Percentiles rank a stretch among this genome's conserved stretches.
Conservation (phyloP, 2,113 vertebrate species). For the Vireo altiloquus region DNA sequence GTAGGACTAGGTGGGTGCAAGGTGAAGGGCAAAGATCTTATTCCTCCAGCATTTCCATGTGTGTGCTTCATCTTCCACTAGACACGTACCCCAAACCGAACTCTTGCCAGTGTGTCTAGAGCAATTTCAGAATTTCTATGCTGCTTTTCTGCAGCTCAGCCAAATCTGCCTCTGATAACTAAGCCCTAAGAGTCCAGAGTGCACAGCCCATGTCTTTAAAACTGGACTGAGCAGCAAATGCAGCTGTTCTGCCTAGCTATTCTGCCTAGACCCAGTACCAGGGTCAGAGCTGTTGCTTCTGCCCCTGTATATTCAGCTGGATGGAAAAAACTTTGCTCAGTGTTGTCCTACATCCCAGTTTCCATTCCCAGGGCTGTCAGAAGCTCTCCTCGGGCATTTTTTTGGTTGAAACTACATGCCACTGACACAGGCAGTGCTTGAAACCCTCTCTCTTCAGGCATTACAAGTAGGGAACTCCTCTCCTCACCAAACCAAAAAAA, state of each 20-base stretch:
- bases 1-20: neutral
- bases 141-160: neutral
- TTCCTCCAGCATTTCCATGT: neutral
- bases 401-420: neutral
- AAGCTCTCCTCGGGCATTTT: neutral
- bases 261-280: neutral
- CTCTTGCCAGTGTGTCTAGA: neutral
- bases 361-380: neutral
- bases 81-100: accelerated
- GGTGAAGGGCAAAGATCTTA: neutral
- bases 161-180: neutral
- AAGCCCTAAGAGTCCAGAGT: neutral
- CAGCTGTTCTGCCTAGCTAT: neutral
- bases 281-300: neutral
- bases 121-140: neutral
- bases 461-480: neutral
- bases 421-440: neutral
- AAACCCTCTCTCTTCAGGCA: neutral
- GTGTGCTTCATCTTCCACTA: neutral
- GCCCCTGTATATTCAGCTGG: neutral
- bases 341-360: neutral
- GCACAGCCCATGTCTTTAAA: neutral
- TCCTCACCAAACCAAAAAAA: neutral
- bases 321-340: neutral
- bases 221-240: neutral